These are phyloP conservation scores for Mohoua ochrocephala DNA, from an alignment of 2,113 vertebrate genomes.

Conservation along the genomic window DNA sequence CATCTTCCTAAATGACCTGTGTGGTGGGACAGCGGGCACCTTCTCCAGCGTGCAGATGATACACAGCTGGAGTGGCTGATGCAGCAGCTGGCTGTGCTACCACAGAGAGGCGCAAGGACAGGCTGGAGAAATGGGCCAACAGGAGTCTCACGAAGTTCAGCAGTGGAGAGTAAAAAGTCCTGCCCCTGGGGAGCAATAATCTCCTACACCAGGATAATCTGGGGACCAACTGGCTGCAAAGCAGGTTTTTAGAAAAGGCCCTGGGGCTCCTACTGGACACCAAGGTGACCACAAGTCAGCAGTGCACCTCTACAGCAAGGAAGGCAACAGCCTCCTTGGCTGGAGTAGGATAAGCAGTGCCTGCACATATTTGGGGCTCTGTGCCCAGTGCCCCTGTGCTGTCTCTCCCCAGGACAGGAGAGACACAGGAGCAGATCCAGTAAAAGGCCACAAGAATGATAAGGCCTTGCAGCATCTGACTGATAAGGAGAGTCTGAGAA, in stretches of 20 bases:
- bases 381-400: neutral
- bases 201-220: neutral
- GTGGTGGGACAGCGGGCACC: neutral
- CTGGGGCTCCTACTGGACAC: neutral
- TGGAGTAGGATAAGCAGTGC: neutral
- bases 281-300: neutral
- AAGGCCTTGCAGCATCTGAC: neutral
- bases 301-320: neutral
- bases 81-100: neutral
- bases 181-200: neutral
- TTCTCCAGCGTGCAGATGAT: neutral
- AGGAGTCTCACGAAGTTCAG: neutral
- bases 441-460: neutral
- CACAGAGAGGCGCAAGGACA: fast-evolving
- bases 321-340: neutral
- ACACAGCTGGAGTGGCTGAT: no score
- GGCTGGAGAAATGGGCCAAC: neutral
- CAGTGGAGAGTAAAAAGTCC: neutral
- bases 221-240: neutral
- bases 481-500: neutral
- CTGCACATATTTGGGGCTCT: neutral
- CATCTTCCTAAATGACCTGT: neutral
- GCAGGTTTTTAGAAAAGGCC: neutral
- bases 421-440: neutral
- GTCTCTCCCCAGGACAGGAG: neutral